Percentiles rank a stretch among this genome's conserved stretches.
Conservation (phyloP, 2,888 invertebrate species). For the Lymantria dispar region DNA sequence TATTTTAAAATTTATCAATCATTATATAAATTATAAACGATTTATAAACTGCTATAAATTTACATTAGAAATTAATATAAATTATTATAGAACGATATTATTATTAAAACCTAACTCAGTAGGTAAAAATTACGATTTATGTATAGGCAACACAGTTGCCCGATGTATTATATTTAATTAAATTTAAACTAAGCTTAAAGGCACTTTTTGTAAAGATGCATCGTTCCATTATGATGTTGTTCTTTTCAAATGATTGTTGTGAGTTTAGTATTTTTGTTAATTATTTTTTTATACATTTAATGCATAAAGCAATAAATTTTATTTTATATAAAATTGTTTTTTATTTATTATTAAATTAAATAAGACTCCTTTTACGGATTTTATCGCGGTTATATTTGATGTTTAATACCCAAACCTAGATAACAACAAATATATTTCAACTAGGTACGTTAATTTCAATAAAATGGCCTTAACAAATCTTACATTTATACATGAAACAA, state of each 20-base stretch:
- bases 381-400: too few relatives aligned
- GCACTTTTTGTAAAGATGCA: constrained; percentile 24
- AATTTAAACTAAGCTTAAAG: constrained; percentile 24
- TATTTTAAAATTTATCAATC: too few relatives aligned
- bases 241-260: constrained; percentile 46
- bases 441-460: too few relatives aligned
- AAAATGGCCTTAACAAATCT: too few relatives aligned
- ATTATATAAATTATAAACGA: too few relatives aligned
- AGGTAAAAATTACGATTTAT: constrained; percentile 4
- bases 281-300: constrained; percentile 61
- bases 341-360: constrained; percentile 37
- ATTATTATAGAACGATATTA: not conserved
- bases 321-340: constrained; percentile 58
- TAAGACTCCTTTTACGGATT: too few relatives aligned
- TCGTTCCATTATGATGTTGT: constrained; percentile 24
- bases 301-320: constrained; percentile 67
- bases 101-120: not conserved
- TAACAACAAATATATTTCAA: too few relatives aligned
- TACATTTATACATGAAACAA: too few relatives aligned
- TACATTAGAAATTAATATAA: not conserved
- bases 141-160: constrained; percentile 22
- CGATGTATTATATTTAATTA: not conserved
- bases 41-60: too few relatives aligned
- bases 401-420: too few relatives aligned
- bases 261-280: constrained; percentile 41